A percentile compares a stretch with the other conserved stretches of the same genome.
Evolutionary conservation across 1,140 invertebrate species (phyloP).

Genomic region (Microplitis mediator): DNA sequence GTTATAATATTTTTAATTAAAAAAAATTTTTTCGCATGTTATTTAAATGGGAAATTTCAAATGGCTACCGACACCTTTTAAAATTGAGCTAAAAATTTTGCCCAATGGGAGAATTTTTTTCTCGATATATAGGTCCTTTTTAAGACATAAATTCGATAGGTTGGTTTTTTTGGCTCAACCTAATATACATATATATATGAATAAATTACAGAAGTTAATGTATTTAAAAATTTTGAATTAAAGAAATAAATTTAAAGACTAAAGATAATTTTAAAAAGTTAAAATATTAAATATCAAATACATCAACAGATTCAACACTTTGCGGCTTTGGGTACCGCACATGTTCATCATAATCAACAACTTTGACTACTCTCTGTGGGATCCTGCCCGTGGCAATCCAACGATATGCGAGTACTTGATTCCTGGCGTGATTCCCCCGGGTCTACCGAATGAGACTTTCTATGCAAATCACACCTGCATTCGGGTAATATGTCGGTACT

Average conservation of each 20-base stretch:
- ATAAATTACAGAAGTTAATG: too few species aligned
- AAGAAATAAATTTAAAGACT: not conserved
- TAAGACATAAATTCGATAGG: too few species aligned
- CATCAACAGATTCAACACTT: slow-evolving; percentile 50
- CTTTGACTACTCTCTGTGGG: slow-evolving; percentile 40
- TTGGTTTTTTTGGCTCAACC: too few species aligned
- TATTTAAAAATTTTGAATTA: not conserved
- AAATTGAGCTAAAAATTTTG: too few species aligned
- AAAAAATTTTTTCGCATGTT: too few species aligned
- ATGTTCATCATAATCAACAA: slow-evolving; percentile 57
- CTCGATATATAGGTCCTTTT: too few species aligned
- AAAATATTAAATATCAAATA: not conserved
- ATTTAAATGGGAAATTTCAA: too few species aligned
- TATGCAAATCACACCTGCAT: slow-evolving; percentile 32
- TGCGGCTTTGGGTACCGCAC: slow-evolving; percentile 61
- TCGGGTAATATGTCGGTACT: slow-evolving; percentile 30
- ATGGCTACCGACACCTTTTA: too few species aligned
- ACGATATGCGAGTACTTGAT: slow-evolving; percentile 56
- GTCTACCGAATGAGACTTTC: slow-evolving; percentile 21
- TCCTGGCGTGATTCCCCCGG: slow-evolving; percentile 20
- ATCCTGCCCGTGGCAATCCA: slow-evolving; percentile 38
- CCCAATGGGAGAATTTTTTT: too few species aligned
- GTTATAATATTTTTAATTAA: too few species aligned
- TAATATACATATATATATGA: too few species aligned
- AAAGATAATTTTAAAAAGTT: too few species aligned